These are phyloP conservation scores for Furcifer pardalis DNA, from an alignment of 2,797 vertebrate species.

Conservation along the genomic window DNA sequence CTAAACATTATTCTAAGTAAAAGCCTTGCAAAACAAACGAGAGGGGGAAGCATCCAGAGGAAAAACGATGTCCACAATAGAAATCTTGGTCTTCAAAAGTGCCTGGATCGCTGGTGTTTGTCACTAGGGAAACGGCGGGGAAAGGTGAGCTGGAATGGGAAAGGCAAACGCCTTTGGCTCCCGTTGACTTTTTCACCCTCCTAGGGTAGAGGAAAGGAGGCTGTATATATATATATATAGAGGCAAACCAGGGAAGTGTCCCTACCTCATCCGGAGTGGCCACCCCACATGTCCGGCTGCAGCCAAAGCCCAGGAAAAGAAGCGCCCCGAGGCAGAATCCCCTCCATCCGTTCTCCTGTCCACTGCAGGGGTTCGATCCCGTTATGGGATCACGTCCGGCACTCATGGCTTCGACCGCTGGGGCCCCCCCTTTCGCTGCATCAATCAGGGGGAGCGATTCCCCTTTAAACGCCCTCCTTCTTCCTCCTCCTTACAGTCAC, in stretches of 20 bases:
- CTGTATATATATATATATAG: too few species aligned
- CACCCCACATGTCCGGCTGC: neutral
- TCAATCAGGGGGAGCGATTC: neutral
- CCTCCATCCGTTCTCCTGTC: neutral
- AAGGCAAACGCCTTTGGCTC: neutral
- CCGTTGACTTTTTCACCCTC: neutral
- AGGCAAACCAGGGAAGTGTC: neutral
- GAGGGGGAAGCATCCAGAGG: too few species aligned
- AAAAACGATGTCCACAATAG: too few species aligned
- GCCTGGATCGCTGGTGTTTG: too few species aligned
- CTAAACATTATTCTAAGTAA: too few species aligned
- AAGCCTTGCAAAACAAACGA: too few species aligned
- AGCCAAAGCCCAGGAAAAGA: neutral
- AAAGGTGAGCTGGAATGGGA: too few species aligned
- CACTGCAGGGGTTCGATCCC: neutral
- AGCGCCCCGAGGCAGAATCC: neutral
- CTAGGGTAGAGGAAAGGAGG: too few species aligned
- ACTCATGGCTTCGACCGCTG: neutral
- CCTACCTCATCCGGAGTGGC: constrained; percentile 22
- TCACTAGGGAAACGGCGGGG: neutral
- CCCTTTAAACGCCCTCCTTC: neutral
- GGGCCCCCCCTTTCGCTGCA: neutral
- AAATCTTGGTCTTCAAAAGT: too few species aligned
- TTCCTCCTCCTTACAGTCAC: neutral
- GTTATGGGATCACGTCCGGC: neutral